phyloP scores from a whole-genome alignment of 2,888 invertebrate genomes.

The Rhingia rostrata region DNA sequence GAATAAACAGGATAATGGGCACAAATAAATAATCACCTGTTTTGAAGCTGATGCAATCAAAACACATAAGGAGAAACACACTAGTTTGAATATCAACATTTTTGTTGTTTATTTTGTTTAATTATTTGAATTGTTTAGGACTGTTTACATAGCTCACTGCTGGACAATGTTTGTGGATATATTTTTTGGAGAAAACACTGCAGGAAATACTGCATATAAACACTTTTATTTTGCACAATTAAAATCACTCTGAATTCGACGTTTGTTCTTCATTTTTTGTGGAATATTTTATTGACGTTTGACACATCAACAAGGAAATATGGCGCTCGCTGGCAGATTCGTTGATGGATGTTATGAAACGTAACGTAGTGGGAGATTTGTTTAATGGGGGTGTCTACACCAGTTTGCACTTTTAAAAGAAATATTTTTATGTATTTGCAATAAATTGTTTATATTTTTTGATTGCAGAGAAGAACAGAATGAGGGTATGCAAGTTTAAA shows the following conservation, averaged over 20 bases:
- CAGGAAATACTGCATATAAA: slow-evolving; percentile 11
- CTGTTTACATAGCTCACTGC: slow-evolving; percentile 60
- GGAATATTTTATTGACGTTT: slow-evolving; percentile 41
- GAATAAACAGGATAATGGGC: background rate
- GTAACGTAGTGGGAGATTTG: background rate
- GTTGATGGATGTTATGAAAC: background rate
- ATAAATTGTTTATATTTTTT: too few relatives aligned
- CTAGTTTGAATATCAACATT: slow-evolving; percentile 26
- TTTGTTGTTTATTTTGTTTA: slow-evolving; percentile 24
- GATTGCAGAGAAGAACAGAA: too few relatives aligned
- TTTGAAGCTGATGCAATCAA: slow-evolving; percentile 71
- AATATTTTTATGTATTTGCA: too few relatives aligned
- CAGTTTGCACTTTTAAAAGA: too few relatives aligned
- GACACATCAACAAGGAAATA: slow-evolving; percentile 58
- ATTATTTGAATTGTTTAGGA: slow-evolving; percentile 12
- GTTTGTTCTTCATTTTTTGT: slow-evolving; percentile 62
- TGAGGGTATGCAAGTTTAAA: too few relatives aligned
- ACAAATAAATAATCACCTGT: slow-evolving; percentile 69
- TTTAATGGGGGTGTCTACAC: background rate
- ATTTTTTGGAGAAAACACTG: slow-evolving; percentile 1
- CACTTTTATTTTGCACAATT: slow-evolving; percentile 52
- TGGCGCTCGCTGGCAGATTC: slow-evolving; percentile 1
- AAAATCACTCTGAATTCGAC: slow-evolving; percentile 29
- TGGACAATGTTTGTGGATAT: slow-evolving; percentile 18
- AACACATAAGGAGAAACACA: slow-evolving; percentile 63